Evolutionary conservation across 2,797 vertebrate genomes (phyloP), one percentile per base, ranked within the genome.

Genomic region (Dallia pectoralis): DNA sequence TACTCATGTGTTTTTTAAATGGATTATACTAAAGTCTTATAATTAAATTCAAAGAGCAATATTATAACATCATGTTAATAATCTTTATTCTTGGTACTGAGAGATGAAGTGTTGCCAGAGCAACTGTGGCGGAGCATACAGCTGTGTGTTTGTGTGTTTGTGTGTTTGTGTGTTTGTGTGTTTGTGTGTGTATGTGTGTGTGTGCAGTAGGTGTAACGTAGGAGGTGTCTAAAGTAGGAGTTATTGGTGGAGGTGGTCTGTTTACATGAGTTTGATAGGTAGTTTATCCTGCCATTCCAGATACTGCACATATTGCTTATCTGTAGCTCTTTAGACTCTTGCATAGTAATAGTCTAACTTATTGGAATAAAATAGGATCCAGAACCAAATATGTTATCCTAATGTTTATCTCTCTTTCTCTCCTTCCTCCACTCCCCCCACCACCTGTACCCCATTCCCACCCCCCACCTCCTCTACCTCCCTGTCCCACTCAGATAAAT

Each of bases 401-500:
- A 8, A 18, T 56, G 8, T 25, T 4, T 72, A 27, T 51, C 62
- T 65, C 44, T 51, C 27, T 22, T 8, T 67, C 29, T 40, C 44
- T 15, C 47, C 25, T 62, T 36, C 53, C 40, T 56, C 62, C n/a
- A 36, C 7, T 36, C 33, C 11, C 3, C 33, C 7, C 33, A 36
- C 33, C 33, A 3, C 33, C 7, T 36, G 33, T 36, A 36, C 33
- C 61, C 12, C 53, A n/a, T n/a, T n/a, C n/a, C n/a, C n/a, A n/a
- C 33, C 11, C 3, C 33, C 7, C 33, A 36, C 33, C 33, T 36
- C 33, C 7, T 36, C 3, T 36, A 36, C 15, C 56, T 51, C 69
- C 66, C 70, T 66, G 49, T 71, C 33, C 6, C 18, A 36, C 77
- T 53, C 86, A 99, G 96, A 95, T 98, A 85, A 98, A 99, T 91